Percentiles rank a stretch among this genome's conserved stretches.
Evolutionary conservation across 2,888 invertebrate species (phyloP).

Genomic region (Papilio demoleus): DNA sequence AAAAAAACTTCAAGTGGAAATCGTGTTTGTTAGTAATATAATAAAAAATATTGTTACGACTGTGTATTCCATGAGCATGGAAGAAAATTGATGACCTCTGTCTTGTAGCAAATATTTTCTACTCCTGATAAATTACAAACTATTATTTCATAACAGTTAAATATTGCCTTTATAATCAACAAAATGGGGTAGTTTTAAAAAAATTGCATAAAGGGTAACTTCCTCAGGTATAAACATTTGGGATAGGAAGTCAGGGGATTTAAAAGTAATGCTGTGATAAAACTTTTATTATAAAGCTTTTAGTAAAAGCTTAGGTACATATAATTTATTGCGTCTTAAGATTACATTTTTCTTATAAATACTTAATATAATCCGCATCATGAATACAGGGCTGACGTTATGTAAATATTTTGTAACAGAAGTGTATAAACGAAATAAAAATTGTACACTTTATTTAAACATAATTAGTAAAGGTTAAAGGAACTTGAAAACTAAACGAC

Average conservation of each 20-base stretch:
- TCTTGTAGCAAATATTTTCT: too few relatives aligned
- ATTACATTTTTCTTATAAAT: constrained; percentile 23
- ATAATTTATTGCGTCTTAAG: constrained; percentile 21
- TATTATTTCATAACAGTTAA: background rate
- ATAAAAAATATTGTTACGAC: too few relatives aligned
- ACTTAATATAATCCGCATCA: constrained; percentile 27
- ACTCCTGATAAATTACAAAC: background rate
- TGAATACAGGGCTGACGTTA: constrained; percentile 26
- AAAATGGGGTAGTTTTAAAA: too few relatives aligned
- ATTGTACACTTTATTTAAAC: constrained; percentile 21
- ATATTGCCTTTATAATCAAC: too few relatives aligned
- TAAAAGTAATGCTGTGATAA: constrained; percentile 24
- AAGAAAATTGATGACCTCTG: too few relatives aligned
- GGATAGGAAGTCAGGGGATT: constrained; percentile 19
- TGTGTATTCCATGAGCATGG: too few relatives aligned
- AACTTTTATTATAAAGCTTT: constrained; percentile 28
- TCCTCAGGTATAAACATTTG: background rate
- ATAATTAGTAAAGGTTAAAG: constrained; percentile 4
- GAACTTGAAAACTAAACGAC: constrained; percentile 3
- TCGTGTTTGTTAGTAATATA: too few relatives aligned
- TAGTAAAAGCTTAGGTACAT: constrained; percentile 15
- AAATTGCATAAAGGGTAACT: background rate
- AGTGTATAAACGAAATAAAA: constrained; percentile 5
- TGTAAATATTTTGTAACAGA: background rate
- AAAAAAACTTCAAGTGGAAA: too few relatives aligned